Percentiles rank a stretch among this genome's conserved stretches.
Conservation (phyloP, 2,888 invertebrate species). For the Cryptophagus acutangulus region DNA sequence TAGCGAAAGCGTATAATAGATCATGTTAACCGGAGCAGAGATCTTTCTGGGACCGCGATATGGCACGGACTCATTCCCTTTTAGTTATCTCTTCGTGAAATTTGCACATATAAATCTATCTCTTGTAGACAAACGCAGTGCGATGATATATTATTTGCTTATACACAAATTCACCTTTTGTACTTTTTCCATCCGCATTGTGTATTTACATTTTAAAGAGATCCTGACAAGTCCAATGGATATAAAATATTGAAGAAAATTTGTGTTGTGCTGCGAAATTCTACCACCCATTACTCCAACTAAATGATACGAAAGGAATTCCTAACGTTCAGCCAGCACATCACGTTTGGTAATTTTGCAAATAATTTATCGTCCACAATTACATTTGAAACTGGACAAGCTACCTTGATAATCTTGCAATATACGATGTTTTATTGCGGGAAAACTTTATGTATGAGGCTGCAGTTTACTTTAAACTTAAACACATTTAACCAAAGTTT, state of each 20-base stretch:
- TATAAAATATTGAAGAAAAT: conserved; percentile 12
- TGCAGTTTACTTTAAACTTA: too few species aligned
- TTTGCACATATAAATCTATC: conserved; percentile 20
- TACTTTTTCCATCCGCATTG: background rate
- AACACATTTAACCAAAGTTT: too few species aligned
- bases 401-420: too few species aligned
- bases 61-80: conserved; percentile 13
- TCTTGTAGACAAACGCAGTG: conserved; percentile 7
- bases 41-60: conserved; percentile 9
- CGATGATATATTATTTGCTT: conserved; percentile 16
- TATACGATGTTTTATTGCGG: too few species aligned
- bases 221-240: conserved; percentile 7
- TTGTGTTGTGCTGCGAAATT: conserved; percentile 4
- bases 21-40: conserved; percentile 3
- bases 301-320: conserved; percentile 1
- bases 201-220: conserved; percentile 13
- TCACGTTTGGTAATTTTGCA: conserved; percentile 1
- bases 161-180: conserved; percentile 7
- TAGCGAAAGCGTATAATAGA: conserved; percentile 10
- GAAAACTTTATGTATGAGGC: too few species aligned
- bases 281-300: background rate
- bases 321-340: background rate
- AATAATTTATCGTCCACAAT: background rate
- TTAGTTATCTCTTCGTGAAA: conserved; percentile 20
- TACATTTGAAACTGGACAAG: background rate